These are phyloP conservation scores for Drosophila persimilis DNA, from an alignment of 1,140 invertebrate genomes.

Conservation along the genomic window DNA sequence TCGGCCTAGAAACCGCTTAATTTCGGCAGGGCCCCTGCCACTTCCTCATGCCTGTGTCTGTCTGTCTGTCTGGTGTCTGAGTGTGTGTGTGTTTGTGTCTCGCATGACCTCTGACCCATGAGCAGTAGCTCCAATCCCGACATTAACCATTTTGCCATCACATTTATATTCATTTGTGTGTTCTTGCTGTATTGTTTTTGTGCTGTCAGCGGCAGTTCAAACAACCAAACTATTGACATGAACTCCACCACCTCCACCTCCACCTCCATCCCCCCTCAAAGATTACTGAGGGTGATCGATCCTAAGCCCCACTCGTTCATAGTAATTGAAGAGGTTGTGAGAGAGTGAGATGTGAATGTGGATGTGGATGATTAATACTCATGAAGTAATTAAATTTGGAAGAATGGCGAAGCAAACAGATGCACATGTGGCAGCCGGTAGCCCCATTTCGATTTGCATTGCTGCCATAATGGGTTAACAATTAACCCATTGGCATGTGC, in stretches of 20 bases:
- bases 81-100: conserved; percentile 11
- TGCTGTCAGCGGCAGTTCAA: conserved; percentile 40
- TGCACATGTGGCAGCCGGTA: not conserved
- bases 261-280: conserved; percentile 5
- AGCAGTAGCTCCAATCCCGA: not conserved
- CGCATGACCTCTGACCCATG: conserved; percentile 31
- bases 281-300: not conserved
- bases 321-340: not conserved
- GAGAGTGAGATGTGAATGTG: not conserved
- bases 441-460: too few species aligned
- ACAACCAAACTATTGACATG: conserved; percentile 36
- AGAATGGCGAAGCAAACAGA: too few species aligned
- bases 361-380: conserved; percentile 36
- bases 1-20: conserved; percentile 18
- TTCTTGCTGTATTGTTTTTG: not conserved
- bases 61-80: not conserved
- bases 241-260: not conserved
- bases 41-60: too few species aligned
- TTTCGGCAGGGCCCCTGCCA: conserved; percentile 1
- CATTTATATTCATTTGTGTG: conserved; percentile 43
- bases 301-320: not conserved
- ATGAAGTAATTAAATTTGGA: conserved; percentile 38
- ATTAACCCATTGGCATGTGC: conserved; percentile 30
- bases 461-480: conserved; percentile 13
- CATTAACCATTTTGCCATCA: conserved; percentile 40